These are phyloP conservation scores for Lordiphosa andalusiaca DNA, from an alignment of 2,888 invertebrate species.

Conservation along the genomic window DNA sequence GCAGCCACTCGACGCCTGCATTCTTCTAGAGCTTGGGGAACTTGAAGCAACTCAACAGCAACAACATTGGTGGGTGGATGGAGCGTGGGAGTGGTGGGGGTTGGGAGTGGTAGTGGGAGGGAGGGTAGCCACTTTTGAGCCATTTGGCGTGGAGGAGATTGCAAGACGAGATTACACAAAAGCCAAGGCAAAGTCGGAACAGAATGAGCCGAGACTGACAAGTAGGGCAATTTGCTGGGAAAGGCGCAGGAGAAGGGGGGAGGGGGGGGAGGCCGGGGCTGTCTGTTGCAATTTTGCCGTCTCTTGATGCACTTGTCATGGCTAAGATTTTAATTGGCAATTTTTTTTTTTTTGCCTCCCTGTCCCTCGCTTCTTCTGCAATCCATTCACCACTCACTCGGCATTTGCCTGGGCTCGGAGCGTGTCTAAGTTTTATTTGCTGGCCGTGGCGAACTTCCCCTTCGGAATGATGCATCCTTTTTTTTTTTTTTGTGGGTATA, in stretches of 20 bases:
- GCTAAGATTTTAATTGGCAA: conserved; percentile 79
- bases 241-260: conserved; percentile 3
- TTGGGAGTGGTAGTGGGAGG: neutral
- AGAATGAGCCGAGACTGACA: conserved; percentile 42
- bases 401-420: conserved; percentile 23
- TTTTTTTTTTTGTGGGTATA: conserved; percentile 27
- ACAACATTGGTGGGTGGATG: conserved; percentile 18
- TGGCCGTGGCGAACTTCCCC: conserved; percentile 59
- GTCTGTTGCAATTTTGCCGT: conserved; percentile 14
- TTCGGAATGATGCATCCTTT: conserved; percentile 2
- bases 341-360: conserved; percentile 49
- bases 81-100: conserved; percentile 1
- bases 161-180: conserved; percentile 62
- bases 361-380: neutral
- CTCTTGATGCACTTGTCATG: conserved; percentile 66
- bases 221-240: conserved; percentile 60
- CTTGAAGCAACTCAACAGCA: conserved; percentile 31
- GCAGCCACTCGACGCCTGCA: conserved; percentile 67
- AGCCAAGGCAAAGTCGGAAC: conserved; percentile 36
- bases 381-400: conserved; percentile 6
- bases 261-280: conserved; percentile 13
- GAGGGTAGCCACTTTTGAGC: conserved; percentile 59
- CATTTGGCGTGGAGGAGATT: conserved; percentile 63
- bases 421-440: conserved; percentile 75
- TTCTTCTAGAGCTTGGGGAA: conserved; percentile 44